Base-by-base conservation (phyloP, 2,113 vertebrate species). In the Phalacrocorax pelagicus region DNA sequence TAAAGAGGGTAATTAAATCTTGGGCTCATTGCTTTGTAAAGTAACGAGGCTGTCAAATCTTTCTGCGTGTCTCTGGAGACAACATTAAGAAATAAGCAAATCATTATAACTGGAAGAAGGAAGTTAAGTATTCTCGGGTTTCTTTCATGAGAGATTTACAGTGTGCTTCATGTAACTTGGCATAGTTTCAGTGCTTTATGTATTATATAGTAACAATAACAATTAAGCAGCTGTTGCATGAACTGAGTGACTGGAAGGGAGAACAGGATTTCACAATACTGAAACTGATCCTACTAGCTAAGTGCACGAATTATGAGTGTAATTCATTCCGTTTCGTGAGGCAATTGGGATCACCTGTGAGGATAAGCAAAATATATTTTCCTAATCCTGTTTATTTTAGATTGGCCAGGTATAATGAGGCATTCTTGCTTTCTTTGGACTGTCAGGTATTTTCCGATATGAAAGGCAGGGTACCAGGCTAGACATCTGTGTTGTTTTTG, bases 1-100 rank as follows among this genome's bases (percentile, higher is more conserved):
- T 97, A 98, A 98, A 97, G 98, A 98, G 90, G 98, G 98, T 98
- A 98, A 98, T 95, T 81, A 90, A 83, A 30, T 69, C 57, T 86
- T 55, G 23, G 34, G 17, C 23, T 72, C 20, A 40, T 69, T 2
- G 5, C 38, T 87, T 83, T 72, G 17, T 81, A 57, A 79, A 57
- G 27, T 79, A 29, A 22, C 3, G 5, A 83, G 69, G 29, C 84
- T 89, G 10, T 74, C 61, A 79, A 89, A 55, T 89, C 54, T 89
- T 80, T 67, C 36, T 80, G 32, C 9, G 1, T 51, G 34, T 63
- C 73, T 80, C 29, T 55, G 46, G 77, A 75, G 65, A 54, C 34
- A 61, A 66, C 22, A 30, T 59, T 55, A 65, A 87, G 70, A 63
- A 73, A n/a, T 36, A 58, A 74, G 77, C 73, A 94, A 81, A 84